Evolutionary conservation across 2,888 invertebrate genomes (phyloP), one percentile per base, ranked within the genome.

Genomic region (Malthinus seriepunctatus): DNA sequence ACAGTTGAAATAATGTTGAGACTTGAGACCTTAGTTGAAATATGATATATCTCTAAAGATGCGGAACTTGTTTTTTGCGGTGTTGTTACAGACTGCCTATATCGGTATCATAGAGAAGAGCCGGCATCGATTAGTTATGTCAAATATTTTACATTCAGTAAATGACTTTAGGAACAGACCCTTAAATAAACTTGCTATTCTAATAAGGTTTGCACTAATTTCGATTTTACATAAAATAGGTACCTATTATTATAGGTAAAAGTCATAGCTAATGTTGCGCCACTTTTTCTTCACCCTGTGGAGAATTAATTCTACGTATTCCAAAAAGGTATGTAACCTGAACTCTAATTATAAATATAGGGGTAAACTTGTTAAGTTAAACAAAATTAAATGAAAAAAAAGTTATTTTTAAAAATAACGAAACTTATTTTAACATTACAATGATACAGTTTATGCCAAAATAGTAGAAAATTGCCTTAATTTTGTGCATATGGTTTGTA

Each of bases 91-190:
- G 69, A 67, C 65, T 56, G 56, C 59, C 55, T 59, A 63, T 71
- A 71, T 73, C 72, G 66, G 64, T 73, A 69, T 67, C 72, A 70
- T 70, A 71, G 67, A 71, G 67, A 71, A 63, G 66, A 65, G 60
- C 70, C 71, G 70, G 69, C 66, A 48, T 56, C 63, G 51, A 67
- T 63, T 67, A 64, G 63, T 63, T 63, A 12, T 58, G 49, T 48
- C 47, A 51, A 51, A 47, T 52, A 60, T 62, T 56, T 62, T 63
- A 60, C 49, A 23, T 23, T 23, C 5, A 23, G 3, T 52, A 63
- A 61, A 64, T 55, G 63, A 56, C 51, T 53, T 47, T 60, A 55
- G 55, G 64, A 62, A 63, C 56, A 52, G 66, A 56, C 48, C 32
- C 35, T 32, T 48, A 14, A 9, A 39, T 31, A 44, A 33, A 49